Evolutionary conservation across 2,888 invertebrate genomes (phyloP), one percentile per base, ranked within the genome.

Genomic region (Oscheius sp.): DNA sequence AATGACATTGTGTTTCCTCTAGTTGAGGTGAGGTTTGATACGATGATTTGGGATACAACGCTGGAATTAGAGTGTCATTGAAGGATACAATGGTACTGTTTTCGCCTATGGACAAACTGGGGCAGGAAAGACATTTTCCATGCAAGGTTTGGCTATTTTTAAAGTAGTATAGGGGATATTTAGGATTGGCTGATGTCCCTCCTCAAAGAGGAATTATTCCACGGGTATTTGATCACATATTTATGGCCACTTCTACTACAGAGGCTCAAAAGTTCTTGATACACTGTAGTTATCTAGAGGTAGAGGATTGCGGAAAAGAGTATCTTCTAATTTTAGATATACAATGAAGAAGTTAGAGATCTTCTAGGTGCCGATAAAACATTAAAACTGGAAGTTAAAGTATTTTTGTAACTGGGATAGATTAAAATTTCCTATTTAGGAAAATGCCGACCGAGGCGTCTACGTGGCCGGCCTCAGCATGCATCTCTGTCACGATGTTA

Each of bases 31-130:
- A 56, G 35, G 21, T 23, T 49, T 49, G 16, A 5, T 16, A n/a
- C 45, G 21, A 18, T 46, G 18, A n/a, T 41, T 59, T 2, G 23
- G 1, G 21, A 86, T 18, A n/a, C n/a, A n/a, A n/a, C n/a, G n/a
- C n/a, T n/a, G n/a, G n/a, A n/a, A n/a, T n/a, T 89, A 93, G 91
- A 94, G 94, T 75, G 94, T 94, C 0, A 91, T 95, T 71, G 95
- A 95, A 87, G 95, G 95, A 0, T 95, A 95, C 91, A 95, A 95
- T 90, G 94, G 94, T 21, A 95, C 95, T 0, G 94, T 95, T 69
- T 95, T 95, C 89, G 95, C 95, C 0, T 95, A 95, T 88, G 95
- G 95, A 0, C 95, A 95, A 90, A 95, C 95, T 0, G 95, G 95
- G 0, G 94, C 94, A 88, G 95, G 95, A 0, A 95, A 95, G 89